phyloP scores from a whole-genome alignment of 2,113 vertebrate genomes.

The Xiphias gladius region DNA sequence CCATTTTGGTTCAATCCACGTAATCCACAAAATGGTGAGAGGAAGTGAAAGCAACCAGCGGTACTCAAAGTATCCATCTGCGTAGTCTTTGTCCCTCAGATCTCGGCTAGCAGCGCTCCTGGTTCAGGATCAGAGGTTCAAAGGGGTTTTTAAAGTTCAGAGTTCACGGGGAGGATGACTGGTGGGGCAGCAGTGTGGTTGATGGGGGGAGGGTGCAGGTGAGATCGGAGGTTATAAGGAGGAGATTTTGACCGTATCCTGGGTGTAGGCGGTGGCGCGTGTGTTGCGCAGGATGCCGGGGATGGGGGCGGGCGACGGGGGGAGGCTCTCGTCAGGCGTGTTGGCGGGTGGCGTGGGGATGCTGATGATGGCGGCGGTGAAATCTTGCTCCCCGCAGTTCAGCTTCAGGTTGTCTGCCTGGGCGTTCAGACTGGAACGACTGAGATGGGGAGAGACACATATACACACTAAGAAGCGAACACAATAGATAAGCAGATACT shows the following conservation, averaged over 20 bases:
- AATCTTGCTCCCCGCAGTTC: constrained; percentile 90
- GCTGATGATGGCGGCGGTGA: constrained; percentile 92
- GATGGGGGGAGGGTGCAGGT: not conserved
- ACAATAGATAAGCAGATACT: not conserved
- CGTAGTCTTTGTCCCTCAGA: not conserved
- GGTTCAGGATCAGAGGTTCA: constrained; percentile 32
- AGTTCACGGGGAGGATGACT: not conserved
- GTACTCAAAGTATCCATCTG: not conserved
- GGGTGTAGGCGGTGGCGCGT: constrained; percentile 84
- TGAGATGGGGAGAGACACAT: constrained; percentile 54
- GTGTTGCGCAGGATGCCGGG: constrained; percentile 88
- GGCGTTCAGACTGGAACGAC: constrained; percentile 93
- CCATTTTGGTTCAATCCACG: not conserved
- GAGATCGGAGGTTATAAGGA: constrained; percentile 86
- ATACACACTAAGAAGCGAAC: not conserved
- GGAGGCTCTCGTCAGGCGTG: constrained; percentile 90
- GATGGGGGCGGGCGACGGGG: constrained; percentile 83
- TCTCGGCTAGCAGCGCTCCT: constrained; percentile 39
- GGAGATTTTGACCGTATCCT: constrained; percentile 91
- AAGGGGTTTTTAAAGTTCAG: not conserved
- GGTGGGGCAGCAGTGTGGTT: not conserved
- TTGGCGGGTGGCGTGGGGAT: constrained; percentile 93
- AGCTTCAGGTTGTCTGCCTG: constrained; percentile 87
- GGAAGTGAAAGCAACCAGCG: constrained; percentile 17
- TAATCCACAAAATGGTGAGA: constrained; percentile 8